Evolutionary conservation across 2,113 vertebrate species (phyloP).

Genomic region (Petromus typicus): DNA sequence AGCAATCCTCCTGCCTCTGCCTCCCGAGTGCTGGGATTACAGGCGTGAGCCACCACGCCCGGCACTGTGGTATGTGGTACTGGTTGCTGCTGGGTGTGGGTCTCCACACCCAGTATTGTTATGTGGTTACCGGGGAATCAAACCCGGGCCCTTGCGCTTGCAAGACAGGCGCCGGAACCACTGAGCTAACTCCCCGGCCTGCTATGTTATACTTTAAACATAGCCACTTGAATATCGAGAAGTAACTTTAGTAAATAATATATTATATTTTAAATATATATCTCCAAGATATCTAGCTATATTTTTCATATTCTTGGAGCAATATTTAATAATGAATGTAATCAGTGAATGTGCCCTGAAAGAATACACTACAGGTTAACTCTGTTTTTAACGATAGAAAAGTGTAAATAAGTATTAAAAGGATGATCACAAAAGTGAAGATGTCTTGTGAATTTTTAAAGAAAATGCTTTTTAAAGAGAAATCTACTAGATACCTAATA

Average conservation of each 20-base stretch:
- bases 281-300: not conserved
- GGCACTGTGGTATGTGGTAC: too few species aligned
- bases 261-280: not conserved
- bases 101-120: too few species aligned
- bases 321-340: conserved; percentile 18
- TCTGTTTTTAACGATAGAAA: not conserved
- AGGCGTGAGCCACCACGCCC: too few species aligned
- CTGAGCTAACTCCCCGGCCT: too few species aligned
- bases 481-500: not conserved
- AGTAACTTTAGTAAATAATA: not conserved
- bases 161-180: too few species aligned
- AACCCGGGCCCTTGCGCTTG: too few species aligned
- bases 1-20: too few species aligned
- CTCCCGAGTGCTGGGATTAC: too few species aligned
- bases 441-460: not conserved
- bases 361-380: not conserved
- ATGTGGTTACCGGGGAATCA: too few species aligned
- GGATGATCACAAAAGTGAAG: not conserved
- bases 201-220: not conserved
- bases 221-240: not conserved
- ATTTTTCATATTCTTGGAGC: not conserved
- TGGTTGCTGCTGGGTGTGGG: too few species aligned
- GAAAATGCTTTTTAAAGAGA: not conserved
- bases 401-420: not conserved
- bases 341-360: not conserved